Evolutionary conservation across 2,113 vertebrate species (phyloP).

Genomic region (Oncorhynchus gorbuscha): DNA sequence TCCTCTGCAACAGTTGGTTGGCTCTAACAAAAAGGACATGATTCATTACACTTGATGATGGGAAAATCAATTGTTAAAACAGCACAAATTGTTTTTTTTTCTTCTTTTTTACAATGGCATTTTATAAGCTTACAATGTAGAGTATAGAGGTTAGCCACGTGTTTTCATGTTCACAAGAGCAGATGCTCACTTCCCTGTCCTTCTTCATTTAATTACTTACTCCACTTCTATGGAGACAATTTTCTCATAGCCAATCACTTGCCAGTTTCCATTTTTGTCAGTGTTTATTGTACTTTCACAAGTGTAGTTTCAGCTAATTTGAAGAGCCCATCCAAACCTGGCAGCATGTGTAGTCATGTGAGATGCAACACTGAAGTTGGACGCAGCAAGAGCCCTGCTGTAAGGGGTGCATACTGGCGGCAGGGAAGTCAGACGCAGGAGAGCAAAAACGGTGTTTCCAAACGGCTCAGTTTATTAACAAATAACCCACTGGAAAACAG

Average conservation of each 20-base stretch:
- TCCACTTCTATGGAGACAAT: background rate
- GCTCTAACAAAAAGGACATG: background rate
- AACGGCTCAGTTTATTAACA: too few species aligned
- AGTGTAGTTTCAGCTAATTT: background rate
- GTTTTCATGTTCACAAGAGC: background rate
- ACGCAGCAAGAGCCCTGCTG: too few species aligned
- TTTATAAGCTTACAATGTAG: background rate
- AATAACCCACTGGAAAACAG: too few species aligned
- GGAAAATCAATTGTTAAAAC: background rate
- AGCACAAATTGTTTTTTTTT: too few species aligned
- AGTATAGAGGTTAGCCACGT: background rate
- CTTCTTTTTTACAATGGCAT: background rate
- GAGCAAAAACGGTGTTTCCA: too few species aligned
- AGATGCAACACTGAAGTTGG: too few species aligned
- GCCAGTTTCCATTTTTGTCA: background rate
- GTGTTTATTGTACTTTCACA: background rate
- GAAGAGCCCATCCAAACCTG: background rate
- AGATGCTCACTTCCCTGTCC: background rate
- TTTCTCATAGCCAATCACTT: background rate
- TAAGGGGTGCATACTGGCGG: too few species aligned
- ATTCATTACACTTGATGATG: background rate
- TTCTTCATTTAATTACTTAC: background rate
- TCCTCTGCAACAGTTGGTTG: background rate
- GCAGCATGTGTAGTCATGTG: background rate
- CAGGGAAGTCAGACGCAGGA: too few species aligned